These are phyloP conservation scores for Prionace glauca DNA, from an alignment of 2,797 vertebrate species.

Conservation along the genomic window DNA sequence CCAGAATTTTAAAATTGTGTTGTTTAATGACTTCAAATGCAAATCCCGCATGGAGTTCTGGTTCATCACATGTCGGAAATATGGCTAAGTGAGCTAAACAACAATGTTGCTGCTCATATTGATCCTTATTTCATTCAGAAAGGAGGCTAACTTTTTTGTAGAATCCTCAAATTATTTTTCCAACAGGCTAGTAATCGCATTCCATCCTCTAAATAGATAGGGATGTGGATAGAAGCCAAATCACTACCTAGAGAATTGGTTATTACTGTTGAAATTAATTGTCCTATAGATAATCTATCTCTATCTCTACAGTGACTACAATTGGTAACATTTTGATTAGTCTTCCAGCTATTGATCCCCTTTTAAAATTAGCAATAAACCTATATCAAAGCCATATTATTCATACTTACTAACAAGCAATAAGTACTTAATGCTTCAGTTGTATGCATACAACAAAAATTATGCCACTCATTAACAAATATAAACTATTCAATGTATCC, in stretches of 20 bases:
- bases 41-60: no score
- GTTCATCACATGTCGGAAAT: no score
- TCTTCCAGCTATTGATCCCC: not conserved
- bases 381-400: not conserved
- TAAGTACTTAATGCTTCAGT: not conserved
- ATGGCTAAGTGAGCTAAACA: no score
- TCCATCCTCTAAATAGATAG: not conserved
- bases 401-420: not conserved
- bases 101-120: no score
- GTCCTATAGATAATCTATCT: not conserved
- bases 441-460: not conserved
- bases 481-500: not conserved
- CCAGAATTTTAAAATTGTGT: no score
- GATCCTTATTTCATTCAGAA: no score
- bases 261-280: not conserved
- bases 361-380: not conserved
- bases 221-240: not conserved
- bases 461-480: not conserved
- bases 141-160: no score
- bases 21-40: no score
- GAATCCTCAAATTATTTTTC: no score
- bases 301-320: not conserved
- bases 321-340: not conserved
- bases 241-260: not conserved
- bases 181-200: not conserved